Evolutionary conservation across 2,113 vertebrate genomes (phyloP).

Genomic region (Pseudopodoces humilis): DNA sequence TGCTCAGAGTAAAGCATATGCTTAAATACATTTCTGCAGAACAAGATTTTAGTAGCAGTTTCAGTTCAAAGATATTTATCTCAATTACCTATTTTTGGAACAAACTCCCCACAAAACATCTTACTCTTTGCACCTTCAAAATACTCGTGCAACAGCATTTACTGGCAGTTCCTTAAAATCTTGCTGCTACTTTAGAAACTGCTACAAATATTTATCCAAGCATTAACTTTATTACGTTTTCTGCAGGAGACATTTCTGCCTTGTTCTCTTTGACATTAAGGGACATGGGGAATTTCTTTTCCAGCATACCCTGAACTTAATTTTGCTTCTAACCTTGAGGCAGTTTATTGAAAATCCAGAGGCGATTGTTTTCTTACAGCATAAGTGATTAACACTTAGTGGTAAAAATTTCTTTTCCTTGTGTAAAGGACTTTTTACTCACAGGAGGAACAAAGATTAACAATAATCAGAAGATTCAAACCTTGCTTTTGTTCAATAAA

Average conservation of each 20-base stretch:
- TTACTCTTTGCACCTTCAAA: not conserved
- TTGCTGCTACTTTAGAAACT: not conserved
- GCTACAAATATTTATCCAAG: not conserved
- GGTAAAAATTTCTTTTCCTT: not conserved
- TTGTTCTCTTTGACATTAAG: not conserved
- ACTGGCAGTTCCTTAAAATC: not conserved
- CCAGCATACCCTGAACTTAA: not conserved
- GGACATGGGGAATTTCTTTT: not conserved
- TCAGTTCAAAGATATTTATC: not conserved
- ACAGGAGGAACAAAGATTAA: not conserved
- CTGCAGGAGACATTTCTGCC: not conserved
- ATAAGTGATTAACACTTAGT: not conserved
- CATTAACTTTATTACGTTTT: not conserved
- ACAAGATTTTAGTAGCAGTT: not conserved
- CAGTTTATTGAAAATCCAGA: not conserved
- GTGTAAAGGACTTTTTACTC: not conserved
- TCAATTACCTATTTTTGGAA: not conserved
- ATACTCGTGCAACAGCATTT: not conserved
- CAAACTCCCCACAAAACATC: not conserved
- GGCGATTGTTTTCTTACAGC: not conserved
- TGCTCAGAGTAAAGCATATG: not conserved
- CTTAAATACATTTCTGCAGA: not conserved
- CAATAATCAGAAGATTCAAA: not conserved
- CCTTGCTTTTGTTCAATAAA: conserved; percentile 5
- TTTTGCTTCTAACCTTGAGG: not conserved